phyloP scores from a whole-genome alignment of 2,113 vertebrate species.

The cattle (Bos taurus) region DNA sequence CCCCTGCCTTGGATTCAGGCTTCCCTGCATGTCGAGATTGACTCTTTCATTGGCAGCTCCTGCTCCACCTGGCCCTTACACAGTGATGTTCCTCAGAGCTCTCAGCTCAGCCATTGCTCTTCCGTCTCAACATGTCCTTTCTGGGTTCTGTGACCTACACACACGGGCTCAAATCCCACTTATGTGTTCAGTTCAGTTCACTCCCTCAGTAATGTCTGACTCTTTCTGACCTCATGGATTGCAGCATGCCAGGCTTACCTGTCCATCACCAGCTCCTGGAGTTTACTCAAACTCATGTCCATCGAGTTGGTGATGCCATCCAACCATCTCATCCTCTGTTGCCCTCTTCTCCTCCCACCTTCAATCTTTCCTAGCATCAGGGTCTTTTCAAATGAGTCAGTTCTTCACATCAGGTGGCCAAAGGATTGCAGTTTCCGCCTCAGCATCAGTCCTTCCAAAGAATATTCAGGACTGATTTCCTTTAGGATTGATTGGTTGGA shows the following conservation, averaged over 20 bases:
- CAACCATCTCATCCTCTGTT: neutral
- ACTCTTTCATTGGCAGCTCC: neutral
- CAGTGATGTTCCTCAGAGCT: neutral
- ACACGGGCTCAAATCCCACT: neutral
- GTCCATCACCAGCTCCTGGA: neutral
- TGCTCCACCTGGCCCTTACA: neutral
- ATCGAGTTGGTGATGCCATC: neutral
- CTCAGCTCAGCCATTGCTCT: neutral
- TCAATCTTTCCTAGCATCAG: neutral
- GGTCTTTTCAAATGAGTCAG: neutral
- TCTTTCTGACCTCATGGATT: neutral
- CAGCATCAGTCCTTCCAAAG: neutral
- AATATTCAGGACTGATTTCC: neutral
- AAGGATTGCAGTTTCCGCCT: neutral
- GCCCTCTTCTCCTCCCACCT: neutral
- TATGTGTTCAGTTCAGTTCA: neutral
- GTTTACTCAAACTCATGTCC: neutral
- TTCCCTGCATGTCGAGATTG: neutral
- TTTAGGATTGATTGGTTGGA: neutral
- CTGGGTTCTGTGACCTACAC: neutral
- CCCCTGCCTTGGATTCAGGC: neutral
- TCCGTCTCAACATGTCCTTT: neutral
- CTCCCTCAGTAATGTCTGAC: neutral
- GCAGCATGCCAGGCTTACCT: neutral
- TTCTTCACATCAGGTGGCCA: neutral